Conservation (phyloP, 2,113 vertebrate genomes). For the Archocentrus centrarchus region DNA sequence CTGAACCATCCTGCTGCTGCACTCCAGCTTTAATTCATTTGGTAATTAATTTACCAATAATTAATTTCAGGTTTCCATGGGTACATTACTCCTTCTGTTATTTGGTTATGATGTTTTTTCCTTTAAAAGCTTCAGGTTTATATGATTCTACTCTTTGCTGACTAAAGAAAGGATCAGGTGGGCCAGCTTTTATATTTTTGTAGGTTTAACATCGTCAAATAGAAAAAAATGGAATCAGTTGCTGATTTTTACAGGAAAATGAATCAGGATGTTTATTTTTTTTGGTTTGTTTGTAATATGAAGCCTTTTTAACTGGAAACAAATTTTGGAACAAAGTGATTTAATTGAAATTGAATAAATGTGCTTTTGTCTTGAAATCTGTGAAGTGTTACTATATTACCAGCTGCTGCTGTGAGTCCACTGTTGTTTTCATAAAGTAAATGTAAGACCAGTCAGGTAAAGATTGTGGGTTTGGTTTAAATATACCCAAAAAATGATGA, state of each 20-base stretch:
- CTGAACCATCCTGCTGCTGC: not conserved
- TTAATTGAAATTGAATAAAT: conserved; percentile 22
- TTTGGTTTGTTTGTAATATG: not conserved
- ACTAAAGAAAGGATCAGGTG: not conserved
- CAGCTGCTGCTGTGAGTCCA: not conserved
- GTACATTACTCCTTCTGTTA: not conserved
- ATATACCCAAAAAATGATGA: not conserved
- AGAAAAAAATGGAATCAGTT: not conserved
- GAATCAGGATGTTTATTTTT: not conserved
- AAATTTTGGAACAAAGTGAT: not conserved
- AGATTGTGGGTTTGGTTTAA: not conserved
- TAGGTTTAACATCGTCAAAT: conserved; percentile 11
- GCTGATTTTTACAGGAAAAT: not conserved
- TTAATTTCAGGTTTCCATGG: not conserved
- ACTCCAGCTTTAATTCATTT: not conserved
- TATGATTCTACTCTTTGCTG: not conserved
- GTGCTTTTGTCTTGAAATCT: not conserved
- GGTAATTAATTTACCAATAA: not conserved
- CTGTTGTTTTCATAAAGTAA: not conserved
- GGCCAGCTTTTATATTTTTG: conserved; percentile 46
- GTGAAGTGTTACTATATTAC: not conserved
- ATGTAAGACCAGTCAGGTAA: not conserved
- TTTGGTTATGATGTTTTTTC: not conserved
- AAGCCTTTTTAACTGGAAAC: not conserved
- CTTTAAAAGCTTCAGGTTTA: not conserved